Base-by-base conservation (phyloP, 2,888 invertebrate genomes). In the Dorcus parallelipipedus region DNA sequence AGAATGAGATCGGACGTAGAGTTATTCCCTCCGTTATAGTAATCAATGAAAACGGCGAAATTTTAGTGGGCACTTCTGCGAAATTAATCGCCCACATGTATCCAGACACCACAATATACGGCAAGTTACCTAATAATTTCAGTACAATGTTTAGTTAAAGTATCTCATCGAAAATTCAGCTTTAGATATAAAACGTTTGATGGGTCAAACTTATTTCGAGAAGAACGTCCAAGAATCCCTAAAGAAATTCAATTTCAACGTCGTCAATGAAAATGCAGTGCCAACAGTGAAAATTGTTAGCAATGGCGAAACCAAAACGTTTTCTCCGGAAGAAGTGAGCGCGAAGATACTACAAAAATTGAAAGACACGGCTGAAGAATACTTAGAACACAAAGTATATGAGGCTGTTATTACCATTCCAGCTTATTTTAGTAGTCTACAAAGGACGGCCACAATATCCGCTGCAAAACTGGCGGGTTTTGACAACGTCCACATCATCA, bases 321-420 rank as follows among this genome's bases (percentile, higher is more conserved):
- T 60, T 48, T 57, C 55, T 38, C 67, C 68, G 1, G 62, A 66
- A 54, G 63, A 67, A 45, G 59, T 69, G 3, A 66, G 67, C 54
- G 59, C 66, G 3, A 60, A 58, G 42, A 48, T 69, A 26, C 57
- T 70, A 9, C 43, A 41, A 40, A 61, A 63, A 47, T 42, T 69
- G 38, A 69, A 65, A 52, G 39, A 41, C 9, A 50, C 57, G 14
- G 64, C 62, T 7, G 63, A 65, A 52, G 38, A 41, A 10, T 57
- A 63, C 38, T 47, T 68, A 6, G 60, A 61, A 3, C 9, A 59
- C n/a, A 41, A 17, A 7, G 61, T 69, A 3, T 56, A 39, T n/a
- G 67, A 63, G 50, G 69, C 64, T 20, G 67, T 69, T 9, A 63
- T 70, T 38, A 70, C 71, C 1, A 69, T 71, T n/a, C 71, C 71